Evolutionary conservation across 2,113 vertebrate genomes (phyloP).

Genomic region (Emydocephalus ijimae): DNA sequence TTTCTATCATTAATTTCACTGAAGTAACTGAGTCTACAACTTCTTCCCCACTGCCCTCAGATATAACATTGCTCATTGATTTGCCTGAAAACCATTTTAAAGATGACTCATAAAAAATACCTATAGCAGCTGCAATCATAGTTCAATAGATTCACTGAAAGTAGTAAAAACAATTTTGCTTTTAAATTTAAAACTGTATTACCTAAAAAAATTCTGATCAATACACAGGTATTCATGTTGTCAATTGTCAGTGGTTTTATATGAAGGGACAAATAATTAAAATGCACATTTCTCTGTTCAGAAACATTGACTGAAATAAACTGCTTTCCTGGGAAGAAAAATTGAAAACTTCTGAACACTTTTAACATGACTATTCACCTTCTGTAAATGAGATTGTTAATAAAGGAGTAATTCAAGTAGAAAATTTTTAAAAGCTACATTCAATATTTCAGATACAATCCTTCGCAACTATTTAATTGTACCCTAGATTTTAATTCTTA

Average conservation of each 20-base stretch:
- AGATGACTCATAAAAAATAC: neutral
- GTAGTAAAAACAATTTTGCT: neutral
- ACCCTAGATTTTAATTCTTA: neutral
- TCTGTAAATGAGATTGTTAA: neutral
- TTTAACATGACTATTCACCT: neutral
- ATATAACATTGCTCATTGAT: rapidly evolving
- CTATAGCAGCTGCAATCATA: neutral
- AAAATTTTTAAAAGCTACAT: neutral
- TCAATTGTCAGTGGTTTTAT: neutral
- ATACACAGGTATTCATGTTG: neutral
- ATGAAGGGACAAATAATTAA: neutral
- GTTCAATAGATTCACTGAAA: neutral
- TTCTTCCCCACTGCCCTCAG: neutral
- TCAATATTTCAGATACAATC: neutral
- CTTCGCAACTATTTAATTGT: neutral
- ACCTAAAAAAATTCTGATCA: neutral
- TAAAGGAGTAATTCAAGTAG: neutral
- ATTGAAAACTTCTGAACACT: neutral
- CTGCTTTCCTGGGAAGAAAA: neutral
- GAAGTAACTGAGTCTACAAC: rapidly evolving
- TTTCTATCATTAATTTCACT: neutral
- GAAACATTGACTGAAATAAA: neutral
- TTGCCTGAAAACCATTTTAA: conserved; percentile 23
- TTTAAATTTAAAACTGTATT: neutral
- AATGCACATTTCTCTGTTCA: neutral